Conservation (phyloP, 2,797 vertebrate genomes). For the Apogon talboti region DNA sequence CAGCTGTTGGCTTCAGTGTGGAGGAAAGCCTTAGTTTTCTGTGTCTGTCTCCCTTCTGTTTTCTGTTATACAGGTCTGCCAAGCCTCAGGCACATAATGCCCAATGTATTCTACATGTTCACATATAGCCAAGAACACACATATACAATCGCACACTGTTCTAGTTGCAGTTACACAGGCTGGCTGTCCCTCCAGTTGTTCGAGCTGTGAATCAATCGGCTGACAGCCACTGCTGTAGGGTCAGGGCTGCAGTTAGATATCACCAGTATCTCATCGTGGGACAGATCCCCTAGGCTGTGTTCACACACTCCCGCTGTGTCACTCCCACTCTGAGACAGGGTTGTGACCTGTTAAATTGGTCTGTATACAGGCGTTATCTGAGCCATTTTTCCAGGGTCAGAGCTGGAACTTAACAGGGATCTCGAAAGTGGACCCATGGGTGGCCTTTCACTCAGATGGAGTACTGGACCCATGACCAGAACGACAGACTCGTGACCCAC, state of each 20-base stretch:
- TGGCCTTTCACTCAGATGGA: constrained; percentile 52
- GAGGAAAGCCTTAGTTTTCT: constrained; percentile 43
- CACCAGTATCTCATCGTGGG: constrained; percentile 71
- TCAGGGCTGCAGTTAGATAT: constrained; percentile 65
- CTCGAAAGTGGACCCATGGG: constrained; percentile 61
- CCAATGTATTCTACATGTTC: constrained; percentile 24
- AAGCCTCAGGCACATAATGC: constrained; percentile 37
- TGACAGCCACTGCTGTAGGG: constrained; percentile 64
- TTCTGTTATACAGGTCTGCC: constrained; percentile 46
- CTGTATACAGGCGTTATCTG: constrained; percentile 64
- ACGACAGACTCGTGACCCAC: constrained; percentile 17
- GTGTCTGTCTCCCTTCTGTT: constrained; percentile 34
- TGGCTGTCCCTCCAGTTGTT: constrained; percentile 58
- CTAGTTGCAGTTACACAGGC: constrained; percentile 39
- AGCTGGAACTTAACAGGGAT: constrained; percentile 52
- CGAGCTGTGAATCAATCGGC: constrained; percentile 70
- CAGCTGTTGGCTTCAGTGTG: constrained; percentile 73
- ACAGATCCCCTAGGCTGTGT: constrained; percentile 66
- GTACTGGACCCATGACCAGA: constrained; percentile 50
- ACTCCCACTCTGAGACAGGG: constrained; percentile 68
- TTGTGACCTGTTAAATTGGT: constrained; percentile 74
- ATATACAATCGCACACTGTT: constrained; percentile 31
- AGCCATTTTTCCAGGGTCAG: constrained; percentile 69
- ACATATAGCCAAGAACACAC: constrained; percentile 12
- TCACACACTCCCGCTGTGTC: constrained; percentile 65